These are phyloP conservation scores for Lithobates sylvaticus DNA, from an alignment of 2,797 vertebrate species.

Conservation along the genomic window DNA sequence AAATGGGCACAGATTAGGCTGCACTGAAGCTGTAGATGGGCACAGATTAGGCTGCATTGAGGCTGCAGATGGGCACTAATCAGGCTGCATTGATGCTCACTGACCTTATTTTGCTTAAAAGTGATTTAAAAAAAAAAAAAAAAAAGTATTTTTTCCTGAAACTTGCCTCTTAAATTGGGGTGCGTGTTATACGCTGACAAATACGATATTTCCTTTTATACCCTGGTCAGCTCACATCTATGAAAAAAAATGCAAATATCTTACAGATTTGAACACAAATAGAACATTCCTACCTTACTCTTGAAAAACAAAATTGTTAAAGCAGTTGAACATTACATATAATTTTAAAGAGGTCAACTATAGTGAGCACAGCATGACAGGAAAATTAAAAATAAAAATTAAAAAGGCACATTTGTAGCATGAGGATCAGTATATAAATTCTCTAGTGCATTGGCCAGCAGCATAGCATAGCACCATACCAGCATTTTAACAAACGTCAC, in stretches of 20 bases:
- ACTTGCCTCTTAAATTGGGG: too few species aligned
- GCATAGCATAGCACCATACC: conserved; percentile 44
- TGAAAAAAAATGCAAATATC: background rate
- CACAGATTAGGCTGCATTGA: too few species aligned
- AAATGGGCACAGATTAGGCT: too few species aligned
- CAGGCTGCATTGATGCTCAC: too few species aligned
- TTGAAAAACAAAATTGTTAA: background rate
- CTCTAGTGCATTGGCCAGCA: conserved; percentile 9
- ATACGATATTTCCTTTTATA: too few species aligned
- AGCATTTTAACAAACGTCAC: background rate
- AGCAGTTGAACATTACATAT: background rate
- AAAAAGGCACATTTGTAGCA: conserved; percentile 29
- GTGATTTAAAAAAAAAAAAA: too few species aligned
- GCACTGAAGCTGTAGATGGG: too few species aligned
- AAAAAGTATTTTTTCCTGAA: too few species aligned
- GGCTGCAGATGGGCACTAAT: too few species aligned
- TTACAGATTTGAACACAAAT: background rate
- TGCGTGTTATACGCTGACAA: too few species aligned
- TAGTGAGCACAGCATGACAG: background rate
- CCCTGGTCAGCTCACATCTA: background rate
- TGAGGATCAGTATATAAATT: conserved; percentile 3
- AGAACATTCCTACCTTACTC: background rate
- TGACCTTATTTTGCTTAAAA: too few species aligned
- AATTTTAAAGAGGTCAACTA: background rate
- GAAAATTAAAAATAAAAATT: background rate